These are phyloP conservation scores for Troides oblongomaculatus DNA, from an alignment of 2,888 invertebrate genomes.

Conservation along the genomic window DNA sequence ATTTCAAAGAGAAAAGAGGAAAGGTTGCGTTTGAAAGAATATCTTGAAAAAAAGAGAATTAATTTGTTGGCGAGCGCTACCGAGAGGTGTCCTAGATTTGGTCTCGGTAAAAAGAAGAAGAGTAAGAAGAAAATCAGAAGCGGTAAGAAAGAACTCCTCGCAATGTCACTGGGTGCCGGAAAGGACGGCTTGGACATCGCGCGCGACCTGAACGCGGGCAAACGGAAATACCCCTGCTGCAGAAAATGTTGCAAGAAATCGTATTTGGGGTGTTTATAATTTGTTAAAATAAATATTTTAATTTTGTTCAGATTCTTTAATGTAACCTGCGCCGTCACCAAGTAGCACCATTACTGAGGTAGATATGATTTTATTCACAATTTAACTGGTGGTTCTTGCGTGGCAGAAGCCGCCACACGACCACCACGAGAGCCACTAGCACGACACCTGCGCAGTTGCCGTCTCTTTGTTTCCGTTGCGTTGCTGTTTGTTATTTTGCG, in stretches of 20 bases:
- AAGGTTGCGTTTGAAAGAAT: slow-evolving; percentile 18
- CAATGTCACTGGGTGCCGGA: background rate
- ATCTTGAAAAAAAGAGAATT: slow-evolving; percentile 13
- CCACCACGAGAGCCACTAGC: too few relatives aligned
- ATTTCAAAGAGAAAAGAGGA: slow-evolving; percentile 17
- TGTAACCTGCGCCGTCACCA: too few relatives aligned
- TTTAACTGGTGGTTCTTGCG: too few relatives aligned
- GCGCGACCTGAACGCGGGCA: background rate
- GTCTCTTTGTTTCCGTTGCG: too few relatives aligned
- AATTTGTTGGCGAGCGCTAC: background rate
- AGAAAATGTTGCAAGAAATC: slow-evolving; percentile 25
- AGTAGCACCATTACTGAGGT: too few relatives aligned
- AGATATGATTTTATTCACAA: too few relatives aligned
- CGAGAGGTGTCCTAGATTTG: slow-evolving; percentile 24
- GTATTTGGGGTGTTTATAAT: slow-evolving; percentile 23
- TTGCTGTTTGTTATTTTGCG: too few relatives aligned
- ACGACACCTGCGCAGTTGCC: too few relatives aligned
- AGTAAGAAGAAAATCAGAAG: slow-evolving; percentile 11
- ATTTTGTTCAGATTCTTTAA: background rate
- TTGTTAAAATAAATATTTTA: background rate
- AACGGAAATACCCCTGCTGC: slow-evolving; percentile 21
- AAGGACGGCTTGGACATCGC: background rate
- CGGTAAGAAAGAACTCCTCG: background rate
- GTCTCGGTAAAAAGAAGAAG: slow-evolving; percentile 6
- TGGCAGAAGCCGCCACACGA: too few relatives aligned